Evolutionary conservation across 1,140 invertebrate genomes (phyloP).

Genomic region (Phymorhynchus buccinoides): DNA sequence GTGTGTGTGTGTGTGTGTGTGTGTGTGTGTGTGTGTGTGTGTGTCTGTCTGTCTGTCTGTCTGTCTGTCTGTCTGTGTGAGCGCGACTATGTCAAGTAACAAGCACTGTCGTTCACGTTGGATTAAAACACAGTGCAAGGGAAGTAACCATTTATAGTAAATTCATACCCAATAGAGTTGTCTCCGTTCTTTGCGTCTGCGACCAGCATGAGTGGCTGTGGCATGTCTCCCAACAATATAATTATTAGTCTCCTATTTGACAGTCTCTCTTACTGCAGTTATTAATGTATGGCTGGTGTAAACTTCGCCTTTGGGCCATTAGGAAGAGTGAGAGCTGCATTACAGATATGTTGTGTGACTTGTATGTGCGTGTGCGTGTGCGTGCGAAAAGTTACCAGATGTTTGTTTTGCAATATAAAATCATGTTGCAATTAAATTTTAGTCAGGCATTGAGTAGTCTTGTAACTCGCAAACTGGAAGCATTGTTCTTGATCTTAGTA

Average conservation of each 20-base stretch:
- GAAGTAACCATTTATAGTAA: too few relatives aligned
- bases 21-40: neutral
- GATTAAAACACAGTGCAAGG: neutral
- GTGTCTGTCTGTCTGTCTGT: neutral
- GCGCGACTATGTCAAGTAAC: neutral
- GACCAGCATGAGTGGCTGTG: neutral
- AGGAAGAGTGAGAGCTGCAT: too few relatives aligned
- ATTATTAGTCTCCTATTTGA: too few relatives aligned
- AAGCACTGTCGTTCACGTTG: too few relatives aligned
- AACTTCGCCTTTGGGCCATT: too few relatives aligned
- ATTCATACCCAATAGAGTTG: too few relatives aligned
- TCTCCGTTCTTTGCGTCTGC: neutral
- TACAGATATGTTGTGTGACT: too few relatives aligned
- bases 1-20: neutral
- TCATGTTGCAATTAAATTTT: neutral
- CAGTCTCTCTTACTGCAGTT: neutral
- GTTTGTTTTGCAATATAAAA: neutral
- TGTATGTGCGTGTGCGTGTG: too few relatives aligned
- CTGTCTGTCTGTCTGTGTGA: neutral
- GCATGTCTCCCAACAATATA: too few relatives aligned
- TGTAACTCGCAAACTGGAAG: neutral
- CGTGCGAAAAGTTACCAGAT: too few relatives aligned
- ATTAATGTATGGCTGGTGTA: neutral
- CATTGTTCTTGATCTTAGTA: neutral
- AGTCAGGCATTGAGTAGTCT: neutral